Conservation (phyloP, 2,113 vertebrate species). For the Osmerus eperlanus region DNA sequence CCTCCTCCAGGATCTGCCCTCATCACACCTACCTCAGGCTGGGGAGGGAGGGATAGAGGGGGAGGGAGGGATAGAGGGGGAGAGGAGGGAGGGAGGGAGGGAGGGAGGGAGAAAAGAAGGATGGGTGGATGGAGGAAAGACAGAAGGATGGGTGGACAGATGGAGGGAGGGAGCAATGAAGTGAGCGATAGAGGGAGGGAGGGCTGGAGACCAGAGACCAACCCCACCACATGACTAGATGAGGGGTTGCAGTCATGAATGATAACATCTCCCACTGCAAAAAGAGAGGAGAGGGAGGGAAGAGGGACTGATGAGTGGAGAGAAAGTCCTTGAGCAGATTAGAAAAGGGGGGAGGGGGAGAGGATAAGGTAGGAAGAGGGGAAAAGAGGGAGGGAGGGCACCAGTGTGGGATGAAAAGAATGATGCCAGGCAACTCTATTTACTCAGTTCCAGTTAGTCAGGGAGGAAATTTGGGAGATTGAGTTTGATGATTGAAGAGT, state of each 20-base stretch:
- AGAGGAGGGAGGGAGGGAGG: not conserved
- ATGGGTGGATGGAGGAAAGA: not conserved
- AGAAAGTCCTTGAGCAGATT: no score
- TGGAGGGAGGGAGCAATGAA: not conserved
- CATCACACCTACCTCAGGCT: not conserved
- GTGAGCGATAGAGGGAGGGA: not conserved
- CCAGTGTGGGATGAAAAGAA: slow-evolving; percentile 7
- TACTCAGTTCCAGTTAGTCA: not conserved
- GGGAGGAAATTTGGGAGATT: not conserved
- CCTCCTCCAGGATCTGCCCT: not conserved
- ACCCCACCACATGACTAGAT: no score
- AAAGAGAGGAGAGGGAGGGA: no score
- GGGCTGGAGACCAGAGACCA: not conserved
- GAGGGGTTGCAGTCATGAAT: no score
- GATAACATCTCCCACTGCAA: no score
- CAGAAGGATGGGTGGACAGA: not conserved
- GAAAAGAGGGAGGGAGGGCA: not conserved
- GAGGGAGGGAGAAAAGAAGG: not conserved
- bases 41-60: not conserved
- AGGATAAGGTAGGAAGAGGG: not conserved
- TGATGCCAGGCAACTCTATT: no score
- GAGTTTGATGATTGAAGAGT: slow-evolving; percentile 13
- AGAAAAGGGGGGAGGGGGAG: not conserved
- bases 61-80: not conserved
- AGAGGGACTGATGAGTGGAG: no score